Conservation (phyloP, 2,113 vertebrate genomes). For the Phoxinus phoxinus region DNA sequence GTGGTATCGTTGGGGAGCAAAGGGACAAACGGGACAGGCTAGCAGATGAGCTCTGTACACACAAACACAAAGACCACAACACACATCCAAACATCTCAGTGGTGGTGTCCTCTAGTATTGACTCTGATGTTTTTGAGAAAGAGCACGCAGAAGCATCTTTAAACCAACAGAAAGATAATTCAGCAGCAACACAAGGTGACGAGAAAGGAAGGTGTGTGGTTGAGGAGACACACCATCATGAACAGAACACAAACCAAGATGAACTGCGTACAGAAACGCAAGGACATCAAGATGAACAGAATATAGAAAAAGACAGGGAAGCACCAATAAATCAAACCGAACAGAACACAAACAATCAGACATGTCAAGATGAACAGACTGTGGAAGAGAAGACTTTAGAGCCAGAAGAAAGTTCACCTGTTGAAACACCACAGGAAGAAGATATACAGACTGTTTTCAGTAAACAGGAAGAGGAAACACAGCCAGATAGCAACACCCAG, state of each 20-base stretch:
- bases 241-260: conserved; percentile 20
- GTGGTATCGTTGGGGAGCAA: conserved; percentile 42
- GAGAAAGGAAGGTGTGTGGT: neutral
- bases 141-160: neutral
- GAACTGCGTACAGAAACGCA: neutral
- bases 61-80: conserved; percentile 23
- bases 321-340: neutral
- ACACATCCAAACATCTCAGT: neutral
- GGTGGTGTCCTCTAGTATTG: neutral
- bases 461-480: conserved; percentile 35
- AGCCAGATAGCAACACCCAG: neutral
- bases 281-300: neutral
- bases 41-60: neutral
- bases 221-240: conserved; percentile 24
- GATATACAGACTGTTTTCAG: neutral
- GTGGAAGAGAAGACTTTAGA: neutral
- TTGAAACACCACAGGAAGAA: conserved; percentile 14
- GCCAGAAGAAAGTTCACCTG: neutral
- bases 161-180: neutral
- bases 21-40: conserved; percentile 20
- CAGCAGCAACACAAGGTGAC: neutral
- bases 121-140: conserved; percentile 45
- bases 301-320: conserved; percentile 10
- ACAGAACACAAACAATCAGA: neutral
- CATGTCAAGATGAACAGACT: neutral